Percentiles rank a stretch among this genome's conserved stretches.
These are phyloP conservation scores for Tipula lateralis DNA, from an alignment of 2,888 invertebrate genomes.

Conservation along the genomic window DNA sequence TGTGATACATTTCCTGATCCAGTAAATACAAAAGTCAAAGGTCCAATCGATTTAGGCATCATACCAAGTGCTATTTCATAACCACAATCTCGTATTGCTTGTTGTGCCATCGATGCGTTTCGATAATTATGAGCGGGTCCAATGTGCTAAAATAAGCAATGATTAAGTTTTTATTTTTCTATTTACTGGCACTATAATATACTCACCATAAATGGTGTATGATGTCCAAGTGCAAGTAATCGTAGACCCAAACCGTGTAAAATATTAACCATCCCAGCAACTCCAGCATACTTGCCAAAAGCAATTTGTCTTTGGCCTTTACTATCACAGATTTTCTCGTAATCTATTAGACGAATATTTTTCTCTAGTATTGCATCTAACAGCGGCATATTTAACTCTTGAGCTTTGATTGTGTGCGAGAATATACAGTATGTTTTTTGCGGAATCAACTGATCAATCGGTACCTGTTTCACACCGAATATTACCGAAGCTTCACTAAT, in stretches of 20 bases:
- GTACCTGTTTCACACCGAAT: conserved; percentile 86
- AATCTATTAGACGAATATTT: conserved; percentile 94
- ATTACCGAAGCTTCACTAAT: conserved; percentile 94
- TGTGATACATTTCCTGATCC: conserved; percentile 97
- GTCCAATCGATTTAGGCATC: conserved; percentile 97
- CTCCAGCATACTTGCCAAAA: conserved; percentile 97
- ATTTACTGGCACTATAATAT: not conserved
- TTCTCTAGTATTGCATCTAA: conserved; percentile 93
- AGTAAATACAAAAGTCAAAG: conserved; percentile 95
- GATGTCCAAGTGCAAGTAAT: conserved; percentile 91
- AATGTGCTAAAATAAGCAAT: conserved; percentile 63
- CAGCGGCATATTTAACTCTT: conserved; percentile 96
- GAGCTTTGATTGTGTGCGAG: conserved; percentile 99
- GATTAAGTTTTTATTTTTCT: not conserved
- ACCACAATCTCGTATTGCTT: conserved; percentile 96
- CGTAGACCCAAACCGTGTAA: conserved; percentile 93
- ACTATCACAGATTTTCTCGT: conserved; percentile 90
- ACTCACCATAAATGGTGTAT: conserved; percentile 94
- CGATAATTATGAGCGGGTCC: conserved; percentile 98
- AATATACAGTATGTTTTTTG: conserved; percentile 98
- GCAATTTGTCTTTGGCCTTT: conserved; percentile 90
- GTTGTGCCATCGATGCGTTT: conserved; percentile 94
- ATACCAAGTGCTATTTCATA: conserved; percentile 94
- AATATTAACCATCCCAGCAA: conserved; percentile 98
- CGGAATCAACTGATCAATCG: conserved; percentile 85